Evolutionary conservation across 1,140 invertebrate species (phyloP).

Genomic region (Rhagoletis zephyria): DNA sequence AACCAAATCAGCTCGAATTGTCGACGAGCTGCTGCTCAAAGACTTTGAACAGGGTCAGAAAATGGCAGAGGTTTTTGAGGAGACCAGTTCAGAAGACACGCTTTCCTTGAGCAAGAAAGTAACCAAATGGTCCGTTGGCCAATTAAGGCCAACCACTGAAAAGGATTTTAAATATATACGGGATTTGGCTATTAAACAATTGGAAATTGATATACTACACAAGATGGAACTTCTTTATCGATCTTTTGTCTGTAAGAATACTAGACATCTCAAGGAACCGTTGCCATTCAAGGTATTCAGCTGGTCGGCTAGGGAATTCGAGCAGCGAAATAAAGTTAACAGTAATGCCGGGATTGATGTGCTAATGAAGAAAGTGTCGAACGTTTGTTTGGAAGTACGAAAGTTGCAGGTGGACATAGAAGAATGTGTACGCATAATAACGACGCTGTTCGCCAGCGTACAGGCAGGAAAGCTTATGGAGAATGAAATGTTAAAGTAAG

Average conservation of each 20-base stretch:
- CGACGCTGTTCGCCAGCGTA: too few relatives aligned
- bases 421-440: too few relatives aligned
- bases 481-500: too few relatives aligned
- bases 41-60: too few relatives aligned
- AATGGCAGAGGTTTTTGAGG: too few relatives aligned
- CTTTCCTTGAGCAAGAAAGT: too few relatives aligned
- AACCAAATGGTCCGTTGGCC: too few relatives aligned
- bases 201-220: not conserved
- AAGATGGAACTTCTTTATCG: not conserved
- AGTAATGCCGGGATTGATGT: constrained; percentile 27
- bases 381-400: constrained; percentile 6
- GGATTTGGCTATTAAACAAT: not conserved
- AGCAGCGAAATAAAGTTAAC: not conserved
- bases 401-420: constrained; percentile 30
- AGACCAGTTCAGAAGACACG: too few relatives aligned
- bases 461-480: too few relatives aligned
- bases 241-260: not conserved
- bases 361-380: not conserved
- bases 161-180: not conserved
- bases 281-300: not conserved
- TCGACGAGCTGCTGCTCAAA: too few relatives aligned
- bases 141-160: not conserved
- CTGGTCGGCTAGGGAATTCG: constrained; percentile 46
- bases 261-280: not conserved
- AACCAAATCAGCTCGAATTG: too few relatives aligned